Evolutionary conservation across 2,888 invertebrate species (phyloP).

Genomic region (Drosophila percnosoma): DNA sequence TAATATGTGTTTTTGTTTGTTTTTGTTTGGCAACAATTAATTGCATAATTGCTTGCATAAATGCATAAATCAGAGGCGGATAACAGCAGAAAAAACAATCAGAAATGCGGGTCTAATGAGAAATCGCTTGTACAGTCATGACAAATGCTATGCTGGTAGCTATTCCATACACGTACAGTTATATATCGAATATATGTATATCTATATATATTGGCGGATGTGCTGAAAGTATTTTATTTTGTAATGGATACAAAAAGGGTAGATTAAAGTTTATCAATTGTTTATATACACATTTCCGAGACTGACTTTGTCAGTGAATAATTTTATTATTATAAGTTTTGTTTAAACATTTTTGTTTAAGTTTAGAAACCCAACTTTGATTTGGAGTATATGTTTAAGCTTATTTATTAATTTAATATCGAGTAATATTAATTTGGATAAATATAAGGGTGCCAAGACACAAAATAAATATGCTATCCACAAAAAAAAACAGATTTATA

Average conservation of each 20-base stretch:
- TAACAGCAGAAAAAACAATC: conserved; percentile 35
- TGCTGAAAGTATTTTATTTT: conserved; percentile 34
- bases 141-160: conserved; percentile 7
- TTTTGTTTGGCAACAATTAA: conserved; percentile 74
- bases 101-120: conserved; percentile 19
- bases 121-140: conserved; percentile 17
- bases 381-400: not conserved
- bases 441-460: not conserved
- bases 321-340: not conserved
- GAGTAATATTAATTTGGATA: not conserved
- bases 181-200: not conserved
- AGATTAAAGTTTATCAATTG: not conserved
- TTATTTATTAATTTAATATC: not conserved
- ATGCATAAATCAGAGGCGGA: conserved; percentile 62
- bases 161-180: not conserved
- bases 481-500: not conserved
- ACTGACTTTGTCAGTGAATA: not conserved
- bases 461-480: not conserved
- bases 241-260: not conserved
- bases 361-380: not conserved
- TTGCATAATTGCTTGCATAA: conserved; percentile 75
- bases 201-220: conserved; percentile 60
- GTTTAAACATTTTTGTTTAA: not conserved
- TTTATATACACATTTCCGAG: not conserved
- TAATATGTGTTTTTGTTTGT: conserved; percentile 41